These are phyloP conservation scores for Pandion haliaetus DNA, from an alignment of 2,113 vertebrate genomes.

Conservation along the genomic window DNA sequence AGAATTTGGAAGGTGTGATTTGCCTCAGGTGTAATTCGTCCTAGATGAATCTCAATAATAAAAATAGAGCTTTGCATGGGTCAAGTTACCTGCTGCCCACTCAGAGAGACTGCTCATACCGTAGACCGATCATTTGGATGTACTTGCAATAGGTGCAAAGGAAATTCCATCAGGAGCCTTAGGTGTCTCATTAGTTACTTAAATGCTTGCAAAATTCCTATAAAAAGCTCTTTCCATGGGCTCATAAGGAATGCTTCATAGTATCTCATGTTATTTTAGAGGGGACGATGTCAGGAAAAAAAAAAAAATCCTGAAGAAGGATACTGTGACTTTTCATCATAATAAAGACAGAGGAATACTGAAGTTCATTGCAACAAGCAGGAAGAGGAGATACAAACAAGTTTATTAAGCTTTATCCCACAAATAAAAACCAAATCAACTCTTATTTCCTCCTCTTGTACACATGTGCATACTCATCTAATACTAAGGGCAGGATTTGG, in stretches of 20 bases:
- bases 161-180: neutral
- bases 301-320: neutral
- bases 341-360: neutral
- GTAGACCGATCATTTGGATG: neutral
- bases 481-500: neutral
- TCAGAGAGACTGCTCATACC: neutral
- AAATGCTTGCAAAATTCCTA: neutral
- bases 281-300: neutral
- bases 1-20: neutral
- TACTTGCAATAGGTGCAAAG: neutral
- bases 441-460: neutral
- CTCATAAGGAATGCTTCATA: neutral
- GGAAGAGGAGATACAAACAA: neutral
- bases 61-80: neutral
- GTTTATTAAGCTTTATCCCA: neutral
- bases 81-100: neutral
- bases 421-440: neutral
- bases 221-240: neutral
- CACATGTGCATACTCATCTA: neutral
- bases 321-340: neutral
- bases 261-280: neutral
- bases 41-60: neutral
- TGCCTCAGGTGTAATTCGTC: neutral
- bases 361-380: neutral
- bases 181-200: neutral